These are phyloP conservation scores for Nomia melanderi DNA, from an alignment of 1,140 invertebrate species.

Conservation along the genomic window DNA sequence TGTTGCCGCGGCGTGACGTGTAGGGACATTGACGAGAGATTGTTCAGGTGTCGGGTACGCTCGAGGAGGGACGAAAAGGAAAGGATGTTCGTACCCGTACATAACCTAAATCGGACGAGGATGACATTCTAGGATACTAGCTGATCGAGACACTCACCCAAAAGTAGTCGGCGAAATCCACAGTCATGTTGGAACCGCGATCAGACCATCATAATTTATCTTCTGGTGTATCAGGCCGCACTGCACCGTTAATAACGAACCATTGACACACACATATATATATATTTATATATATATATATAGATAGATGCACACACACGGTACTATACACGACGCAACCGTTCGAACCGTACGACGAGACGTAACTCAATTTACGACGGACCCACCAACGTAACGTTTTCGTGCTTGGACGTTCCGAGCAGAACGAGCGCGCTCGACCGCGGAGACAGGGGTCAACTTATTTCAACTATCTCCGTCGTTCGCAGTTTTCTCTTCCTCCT, in stretches of 20 bases:
- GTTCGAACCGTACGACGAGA: slow-evolving; percentile 20
- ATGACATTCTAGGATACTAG: slow-evolving; percentile 14
- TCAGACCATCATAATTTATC: slow-evolving; percentile 71
- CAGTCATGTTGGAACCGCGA: slow-evolving; percentile 84
- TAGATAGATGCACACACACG: too few species aligned
- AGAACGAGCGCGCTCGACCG: slow-evolving; percentile 58
- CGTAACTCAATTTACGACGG: slow-evolving; percentile 41
- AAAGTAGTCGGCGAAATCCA: slow-evolving; percentile 91
- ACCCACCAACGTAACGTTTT: slow-evolving; percentile 33
- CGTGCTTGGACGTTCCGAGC: slow-evolving; percentile 48
- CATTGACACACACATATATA: slow-evolving; percentile 32
- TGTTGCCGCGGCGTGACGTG: neutral
- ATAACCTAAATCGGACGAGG: slow-evolving; percentile 57
- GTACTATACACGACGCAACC: slow-evolving; percentile 11
- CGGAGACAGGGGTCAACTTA: slow-evolving; percentile 61
- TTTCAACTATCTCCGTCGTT: slow-evolving; percentile 49
- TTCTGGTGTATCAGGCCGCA: slow-evolving; percentile 42
- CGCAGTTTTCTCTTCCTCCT: slow-evolving; percentile 17
- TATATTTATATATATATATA: too few species aligned
- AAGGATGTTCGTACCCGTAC: slow-evolving; percentile 15
- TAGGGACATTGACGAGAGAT: neutral
- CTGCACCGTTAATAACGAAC: slow-evolving; percentile 39
- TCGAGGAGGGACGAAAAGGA: neutral
- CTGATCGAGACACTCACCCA: slow-evolving; percentile 83
- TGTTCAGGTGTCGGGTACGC: neutral